phyloP scores from a whole-genome alignment of 2,797 vertebrate genomes.

The Rhincodon typus region DNA sequence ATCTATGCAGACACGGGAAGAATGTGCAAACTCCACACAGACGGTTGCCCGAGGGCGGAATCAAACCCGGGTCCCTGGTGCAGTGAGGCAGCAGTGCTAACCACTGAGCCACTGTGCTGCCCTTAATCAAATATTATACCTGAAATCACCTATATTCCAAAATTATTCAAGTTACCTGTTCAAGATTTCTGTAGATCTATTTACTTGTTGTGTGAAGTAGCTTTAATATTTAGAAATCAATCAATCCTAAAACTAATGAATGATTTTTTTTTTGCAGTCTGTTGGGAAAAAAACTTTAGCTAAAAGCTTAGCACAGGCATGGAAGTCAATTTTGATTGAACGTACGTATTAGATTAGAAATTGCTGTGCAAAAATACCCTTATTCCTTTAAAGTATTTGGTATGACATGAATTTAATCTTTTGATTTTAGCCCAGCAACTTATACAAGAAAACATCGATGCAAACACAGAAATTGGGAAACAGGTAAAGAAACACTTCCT shows the following conservation, averaged over 20 bases:
- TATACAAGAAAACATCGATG: slow-evolving; percentile 64
- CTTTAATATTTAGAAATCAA: neutral
- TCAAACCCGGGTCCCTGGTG: too few relatives aligned
- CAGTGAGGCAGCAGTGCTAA: too few relatives aligned
- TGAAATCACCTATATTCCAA: neutral
- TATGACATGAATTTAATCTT: neutral
- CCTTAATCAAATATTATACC: neutral
- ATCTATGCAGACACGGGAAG: too few relatives aligned
- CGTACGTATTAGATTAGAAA: slow-evolving; percentile 57
- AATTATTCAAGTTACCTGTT: neutral
- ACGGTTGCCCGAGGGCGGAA: too few relatives aligned
- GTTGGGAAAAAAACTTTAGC: slow-evolving; percentile 83
- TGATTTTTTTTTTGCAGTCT: slow-evolving; percentile 63
- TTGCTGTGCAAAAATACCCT: neutral
- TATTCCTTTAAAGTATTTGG: neutral
- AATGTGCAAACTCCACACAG: too few relatives aligned
- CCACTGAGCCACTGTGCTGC: too few relatives aligned
- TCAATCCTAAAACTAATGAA: neutral
- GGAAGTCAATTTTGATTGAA: slow-evolving; percentile 79
- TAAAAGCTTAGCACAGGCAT: slow-evolving; percentile 66
- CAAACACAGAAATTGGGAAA: slow-evolving; percentile 61
- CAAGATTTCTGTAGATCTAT: neutral
- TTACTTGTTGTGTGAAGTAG: neutral
- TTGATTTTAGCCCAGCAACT: slow-evolving; percentile 70
- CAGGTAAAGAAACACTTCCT: slow-evolving; percentile 59